Conservation (phyloP, 1,140 invertebrate species). For the Saccostrea glomerata region DNA sequence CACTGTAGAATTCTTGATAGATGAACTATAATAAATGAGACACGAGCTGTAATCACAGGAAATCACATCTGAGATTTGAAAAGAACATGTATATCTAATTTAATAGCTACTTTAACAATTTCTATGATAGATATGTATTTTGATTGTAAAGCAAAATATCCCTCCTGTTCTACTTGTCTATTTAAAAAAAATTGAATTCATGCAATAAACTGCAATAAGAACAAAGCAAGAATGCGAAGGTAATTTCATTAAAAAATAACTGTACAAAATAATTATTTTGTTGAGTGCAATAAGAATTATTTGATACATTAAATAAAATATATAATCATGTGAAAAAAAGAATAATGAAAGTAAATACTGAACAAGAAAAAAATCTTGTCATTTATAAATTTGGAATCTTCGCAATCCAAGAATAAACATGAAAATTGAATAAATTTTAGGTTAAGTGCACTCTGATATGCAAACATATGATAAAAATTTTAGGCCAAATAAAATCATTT, state of each 20-base stretch:
- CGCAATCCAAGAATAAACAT: background rate
- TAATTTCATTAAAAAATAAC: too few relatives aligned
- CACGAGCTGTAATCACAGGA: background rate
- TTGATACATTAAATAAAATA: too few relatives aligned
- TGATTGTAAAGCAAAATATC: background rate
- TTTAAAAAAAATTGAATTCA: background rate
- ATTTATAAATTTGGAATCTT: background rate
- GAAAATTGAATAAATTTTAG: background rate
- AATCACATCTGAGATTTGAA: background rate
- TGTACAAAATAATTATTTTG: too few relatives aligned
- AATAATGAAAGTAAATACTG: too few relatives aligned
- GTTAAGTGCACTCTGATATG: background rate
- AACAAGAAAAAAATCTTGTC: background rate
- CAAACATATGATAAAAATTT: background rate
- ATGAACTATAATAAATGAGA: conserved; percentile 30
- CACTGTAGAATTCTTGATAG: conserved; percentile 52
- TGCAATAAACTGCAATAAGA: background rate
- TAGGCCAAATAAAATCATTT: background rate
- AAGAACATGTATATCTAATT: too few relatives aligned
- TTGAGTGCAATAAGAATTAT: too few relatives aligned
- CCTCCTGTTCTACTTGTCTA: background rate
- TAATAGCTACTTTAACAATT: too few relatives aligned
- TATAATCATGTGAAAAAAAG: too few relatives aligned
- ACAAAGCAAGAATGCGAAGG: background rate
- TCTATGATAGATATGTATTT: background rate